Base-by-base conservation (phyloP, 2,113 vertebrate species). In the Alosa alosa region DNA sequence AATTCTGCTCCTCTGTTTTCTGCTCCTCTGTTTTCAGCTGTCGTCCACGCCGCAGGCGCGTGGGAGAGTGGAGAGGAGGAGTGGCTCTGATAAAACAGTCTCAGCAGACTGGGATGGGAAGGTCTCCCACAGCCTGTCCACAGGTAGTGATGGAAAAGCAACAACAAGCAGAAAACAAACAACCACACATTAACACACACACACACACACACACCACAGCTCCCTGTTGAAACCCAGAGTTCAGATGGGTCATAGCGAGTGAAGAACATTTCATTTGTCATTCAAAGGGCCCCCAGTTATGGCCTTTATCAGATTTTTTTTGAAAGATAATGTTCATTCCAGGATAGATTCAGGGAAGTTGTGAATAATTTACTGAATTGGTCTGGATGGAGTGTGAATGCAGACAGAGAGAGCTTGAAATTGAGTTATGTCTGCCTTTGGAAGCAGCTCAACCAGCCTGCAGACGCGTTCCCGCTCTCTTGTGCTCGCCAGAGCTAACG, bases 41-140 rank as follows among this genome's bases (percentile, higher is more conserved):
- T n/a, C 82, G 36, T 50, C 57, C 25, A 15, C 22, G 2, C 7
- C 1, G n/a, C 64, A 31, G 72, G 6, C 31, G 72, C 11, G 9
- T 15, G 72, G 4, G n/a, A 31, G 31, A 15, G 72, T 88, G 60
- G 81, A 91, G 81, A 72, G 81, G 81, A 84, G 84, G 85, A 36
- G 60, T 91, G 64, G 55, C 81, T 86, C 89, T 87, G 87, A 89
- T 83, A 91, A 90, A 92, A 92, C 44, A 90, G 90, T 86, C 52
- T 87, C 90, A 92, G 55, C 18, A 90, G 88, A 90, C 88, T 89
- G 93, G 90, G 36, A 31, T 3, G 13, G 72, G 72, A 60, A 22
- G 20, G 20, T 60, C 18, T 60, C 55, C 55, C 55, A 60, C 55
- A 1, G 55, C 64, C 64, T 72, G 64, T 11, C 64, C 64, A 72